phyloP scores from a whole-genome alignment of 2,888 invertebrate species.

The Epinotia ramella region DNA sequence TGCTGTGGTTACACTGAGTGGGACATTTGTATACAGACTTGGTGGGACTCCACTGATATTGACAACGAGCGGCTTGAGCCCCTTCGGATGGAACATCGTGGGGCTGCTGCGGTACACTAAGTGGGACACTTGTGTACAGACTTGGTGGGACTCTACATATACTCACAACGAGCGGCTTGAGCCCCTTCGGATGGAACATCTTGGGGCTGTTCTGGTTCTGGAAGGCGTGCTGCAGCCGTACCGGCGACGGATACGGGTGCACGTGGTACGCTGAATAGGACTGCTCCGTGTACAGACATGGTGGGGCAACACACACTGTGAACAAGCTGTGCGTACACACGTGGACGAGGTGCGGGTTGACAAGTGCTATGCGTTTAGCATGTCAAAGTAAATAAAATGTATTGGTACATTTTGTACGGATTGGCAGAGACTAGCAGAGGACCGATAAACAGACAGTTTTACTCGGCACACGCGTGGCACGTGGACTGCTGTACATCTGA shows the following conservation, averaged over 20 bases:
- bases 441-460: too few relatives aligned
- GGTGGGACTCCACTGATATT: slow-evolving; percentile 88
- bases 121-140: too few relatives aligned
- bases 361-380: neutral
- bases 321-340: slow-evolving; percentile 61
- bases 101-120: too few relatives aligned
- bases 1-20: slow-evolving; percentile 59
- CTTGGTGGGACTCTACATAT: neutral
- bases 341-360: neutral
- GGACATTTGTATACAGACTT: too few relatives aligned
- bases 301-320: slow-evolving; percentile 75
- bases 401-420: too few relatives aligned
- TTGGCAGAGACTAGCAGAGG: too few relatives aligned
- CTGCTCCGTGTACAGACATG: slow-evolving; percentile 82
- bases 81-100: slow-evolving; percentile 87
- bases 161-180: slow-evolving; percentile 85
- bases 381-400: neutral
- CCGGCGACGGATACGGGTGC: slow-evolving; percentile 88
- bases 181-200: slow-evolving; percentile 87
- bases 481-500: too few relatives aligned
- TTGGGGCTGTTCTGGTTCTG: slow-evolving; percentile 83
- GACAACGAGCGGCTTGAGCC: slow-evolving; percentile 87
- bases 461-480: too few relatives aligned
- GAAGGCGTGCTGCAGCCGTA: slow-evolving; percentile 87
- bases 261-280: slow-evolving; percentile 90